Conservation (phyloP, 2,797 vertebrate species). For the Micrastur ruficollis region DNA sequence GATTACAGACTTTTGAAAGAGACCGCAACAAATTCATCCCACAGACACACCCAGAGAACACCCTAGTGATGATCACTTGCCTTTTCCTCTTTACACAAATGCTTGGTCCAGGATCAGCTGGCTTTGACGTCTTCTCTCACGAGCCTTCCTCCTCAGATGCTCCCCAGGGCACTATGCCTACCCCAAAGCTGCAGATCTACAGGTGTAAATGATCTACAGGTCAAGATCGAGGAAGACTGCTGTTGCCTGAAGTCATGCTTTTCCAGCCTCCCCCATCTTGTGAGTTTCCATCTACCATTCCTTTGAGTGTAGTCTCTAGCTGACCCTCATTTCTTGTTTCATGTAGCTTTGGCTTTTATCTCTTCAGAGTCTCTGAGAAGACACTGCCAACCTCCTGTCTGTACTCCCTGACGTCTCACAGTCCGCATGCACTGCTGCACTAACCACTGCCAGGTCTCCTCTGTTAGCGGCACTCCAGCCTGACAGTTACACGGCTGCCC, state of each 20-base stretch:
- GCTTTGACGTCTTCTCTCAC: background rate
- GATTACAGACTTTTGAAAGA: background rate
- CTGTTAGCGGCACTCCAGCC: background rate
- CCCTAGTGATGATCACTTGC: background rate
- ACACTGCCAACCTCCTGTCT: background rate
- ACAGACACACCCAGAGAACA: too few species aligned
- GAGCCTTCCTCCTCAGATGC: background rate
- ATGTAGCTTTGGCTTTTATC: background rate
- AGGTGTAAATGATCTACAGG: background rate
- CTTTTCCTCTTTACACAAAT: background rate
- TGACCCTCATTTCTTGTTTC: background rate
- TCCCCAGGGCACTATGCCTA: background rate
- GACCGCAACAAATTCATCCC: background rate
- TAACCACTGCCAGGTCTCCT: background rate
- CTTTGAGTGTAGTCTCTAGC: background rate
- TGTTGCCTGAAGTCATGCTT: accelerated
- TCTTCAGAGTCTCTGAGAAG: background rate
- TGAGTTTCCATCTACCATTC: background rate
- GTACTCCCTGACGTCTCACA: background rate
- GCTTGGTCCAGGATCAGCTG: background rate
- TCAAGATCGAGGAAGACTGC: background rate
- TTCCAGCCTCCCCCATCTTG: background rate
- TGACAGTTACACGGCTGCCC: background rate
- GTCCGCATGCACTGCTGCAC: background rate
- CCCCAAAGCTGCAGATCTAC: background rate